A percentile compares a stretch with the other conserved stretches of the same genome.
These are phyloP conservation scores for Ypsolopha sequella DNA, from an alignment of 2,888 invertebrate species.

Conservation along the genomic window DNA sequence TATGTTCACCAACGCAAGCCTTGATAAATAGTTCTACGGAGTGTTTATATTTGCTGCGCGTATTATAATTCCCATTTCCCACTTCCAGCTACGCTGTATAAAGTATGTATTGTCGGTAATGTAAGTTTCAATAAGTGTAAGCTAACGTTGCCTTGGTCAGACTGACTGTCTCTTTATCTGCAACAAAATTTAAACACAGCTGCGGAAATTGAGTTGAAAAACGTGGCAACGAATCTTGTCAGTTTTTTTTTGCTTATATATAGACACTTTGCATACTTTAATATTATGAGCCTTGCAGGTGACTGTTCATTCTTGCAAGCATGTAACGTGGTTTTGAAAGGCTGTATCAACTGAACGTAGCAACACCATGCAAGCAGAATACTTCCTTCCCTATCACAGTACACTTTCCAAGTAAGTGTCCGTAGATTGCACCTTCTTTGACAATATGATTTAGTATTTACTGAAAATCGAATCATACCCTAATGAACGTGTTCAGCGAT, in stretches of 20 bases:
- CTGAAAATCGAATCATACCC: neutral
- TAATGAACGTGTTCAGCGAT: constrained; percentile 4
- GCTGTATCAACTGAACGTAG: too few species aligned
- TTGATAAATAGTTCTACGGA: too few species aligned
- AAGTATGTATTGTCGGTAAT: neutral
- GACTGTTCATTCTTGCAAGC: too few species aligned
- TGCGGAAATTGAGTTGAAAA: constrained; percentile 3
- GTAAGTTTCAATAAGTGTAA: neutral
- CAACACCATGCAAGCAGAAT: too few species aligned
- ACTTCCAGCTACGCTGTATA: neutral
- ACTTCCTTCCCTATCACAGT: too few species aligned
- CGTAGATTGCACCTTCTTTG: too few species aligned
- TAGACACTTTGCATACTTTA: neutral
- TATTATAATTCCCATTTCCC: too few species aligned
- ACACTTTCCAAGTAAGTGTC: too few species aligned
- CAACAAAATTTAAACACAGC: constrained; percentile 2
- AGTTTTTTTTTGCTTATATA: too few species aligned
- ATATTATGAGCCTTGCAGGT: neutral
- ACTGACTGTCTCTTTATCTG: neutral
- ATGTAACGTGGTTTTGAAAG: too few species aligned
- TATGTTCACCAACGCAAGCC: too few species aligned
- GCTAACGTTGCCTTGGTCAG: neutral
- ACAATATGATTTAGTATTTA: neutral
- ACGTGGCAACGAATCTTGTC: neutral
- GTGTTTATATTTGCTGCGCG: too few species aligned